phyloP scores from a whole-genome alignment of 2,113 vertebrate species.

The Erpornis zantholeuca region DNA sequence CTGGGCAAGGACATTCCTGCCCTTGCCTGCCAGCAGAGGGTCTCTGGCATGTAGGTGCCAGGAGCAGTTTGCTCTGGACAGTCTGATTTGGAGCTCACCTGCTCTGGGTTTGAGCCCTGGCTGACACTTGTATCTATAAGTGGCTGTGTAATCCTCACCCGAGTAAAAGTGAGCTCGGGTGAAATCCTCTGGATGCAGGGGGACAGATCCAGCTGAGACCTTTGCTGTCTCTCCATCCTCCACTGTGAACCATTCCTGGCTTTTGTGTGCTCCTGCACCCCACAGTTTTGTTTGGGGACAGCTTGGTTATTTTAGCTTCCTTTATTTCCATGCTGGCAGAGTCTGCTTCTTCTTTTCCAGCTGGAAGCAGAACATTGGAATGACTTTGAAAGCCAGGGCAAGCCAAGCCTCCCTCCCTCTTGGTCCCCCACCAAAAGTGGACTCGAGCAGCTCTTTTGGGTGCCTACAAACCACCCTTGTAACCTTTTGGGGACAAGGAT shows the following conservation, averaged over 20 bases:
- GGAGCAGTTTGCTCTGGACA: not conserved
- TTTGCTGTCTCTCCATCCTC: not conserved
- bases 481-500: not conserved
- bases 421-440: fast-evolving
- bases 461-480: not conserved
- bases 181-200: not conserved
- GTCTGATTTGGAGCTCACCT: not conserved
- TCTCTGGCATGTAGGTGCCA: not conserved
- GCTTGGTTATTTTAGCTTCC: not conserved
- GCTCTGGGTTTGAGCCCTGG: not conserved
- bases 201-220: not conserved
- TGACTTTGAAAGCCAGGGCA: not conserved
- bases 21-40: not conserved
- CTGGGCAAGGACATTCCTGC: not conserved
- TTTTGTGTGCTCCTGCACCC: not conserved
- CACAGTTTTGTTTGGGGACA: not conserved
- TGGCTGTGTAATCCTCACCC: not conserved
- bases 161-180: not conserved
- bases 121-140: not conserved
- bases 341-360: not conserved
- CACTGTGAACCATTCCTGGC: not conserved
- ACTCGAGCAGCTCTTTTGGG: not conserved
- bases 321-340: not conserved
- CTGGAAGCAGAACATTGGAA: not conserved
- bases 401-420: not conserved